Percentiles rank a stretch among this genome's conserved stretches.
These are phyloP conservation scores for Gambusia holbrooki DNA, from an alignment of 2,113 vertebrate species.

Conservation along the genomic window DNA sequence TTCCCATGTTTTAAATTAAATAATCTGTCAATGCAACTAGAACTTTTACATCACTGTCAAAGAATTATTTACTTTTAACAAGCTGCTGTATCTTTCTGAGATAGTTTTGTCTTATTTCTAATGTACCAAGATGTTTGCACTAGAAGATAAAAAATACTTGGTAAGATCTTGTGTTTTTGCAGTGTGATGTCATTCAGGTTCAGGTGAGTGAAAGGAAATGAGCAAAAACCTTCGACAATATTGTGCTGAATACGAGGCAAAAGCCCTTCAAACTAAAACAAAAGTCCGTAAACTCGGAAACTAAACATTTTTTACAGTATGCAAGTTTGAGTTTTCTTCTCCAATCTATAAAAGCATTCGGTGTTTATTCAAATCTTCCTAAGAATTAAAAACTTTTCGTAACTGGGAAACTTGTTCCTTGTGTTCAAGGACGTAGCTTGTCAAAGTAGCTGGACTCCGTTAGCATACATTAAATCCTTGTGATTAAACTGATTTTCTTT, in stretches of 20 bases:
- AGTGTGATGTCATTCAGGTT: no score
- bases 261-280: not conserved
- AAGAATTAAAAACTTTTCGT: no score
- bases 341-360: not conserved
- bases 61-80: no score
- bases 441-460: not conserved
- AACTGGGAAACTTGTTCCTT: not conserved
- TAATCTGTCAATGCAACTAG: no score
- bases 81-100: no score
- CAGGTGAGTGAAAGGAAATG: not conserved
- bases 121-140: no score
- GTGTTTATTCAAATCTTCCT: not conserved
- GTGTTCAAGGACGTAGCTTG: not conserved
- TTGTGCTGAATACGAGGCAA: not conserved
- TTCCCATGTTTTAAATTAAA: no score
- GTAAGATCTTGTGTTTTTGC: no score
- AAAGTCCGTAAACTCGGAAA: not conserved
- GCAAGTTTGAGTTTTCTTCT: not conserved
- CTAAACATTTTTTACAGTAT: not conserved
- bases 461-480: not conserved
- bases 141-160: no score
- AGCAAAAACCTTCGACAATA: not conserved
- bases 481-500: not conserved
- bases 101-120: no score
- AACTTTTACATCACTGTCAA: no score